phyloP scores from a whole-genome alignment of 2,888 invertebrate species.

The Campopleginae sp. region DNA sequence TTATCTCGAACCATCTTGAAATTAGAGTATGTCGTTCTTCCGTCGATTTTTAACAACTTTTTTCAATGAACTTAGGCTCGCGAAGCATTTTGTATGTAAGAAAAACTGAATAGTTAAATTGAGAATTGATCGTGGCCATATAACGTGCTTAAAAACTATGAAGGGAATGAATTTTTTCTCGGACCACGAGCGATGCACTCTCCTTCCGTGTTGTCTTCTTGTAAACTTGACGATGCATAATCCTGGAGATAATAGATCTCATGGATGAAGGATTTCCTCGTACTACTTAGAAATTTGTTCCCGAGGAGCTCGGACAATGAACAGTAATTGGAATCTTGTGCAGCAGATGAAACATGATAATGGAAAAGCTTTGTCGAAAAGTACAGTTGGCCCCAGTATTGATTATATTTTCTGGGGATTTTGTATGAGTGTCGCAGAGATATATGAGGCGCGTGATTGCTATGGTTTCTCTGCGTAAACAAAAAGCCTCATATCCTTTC shows the following conservation, averaged over 20 bases:
- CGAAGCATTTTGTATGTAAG: too few species aligned
- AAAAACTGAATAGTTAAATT: too few species aligned
- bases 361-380: not conserved
- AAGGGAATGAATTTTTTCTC: too few species aligned
- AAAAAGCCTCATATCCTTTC: conserved; percentile 34
- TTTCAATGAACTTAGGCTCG: too few species aligned
- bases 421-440: not conserved
- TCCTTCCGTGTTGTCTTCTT: too few species aligned
- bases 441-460: conserved; percentile 3
- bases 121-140: too few species aligned
- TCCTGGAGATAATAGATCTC: not conserved
- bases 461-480: conserved; percentile 5
- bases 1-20: too few species aligned
- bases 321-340: conserved; percentile 56
- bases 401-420: not conserved
- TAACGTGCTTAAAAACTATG: too few species aligned
- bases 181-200: too few species aligned
- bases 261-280: not conserved
- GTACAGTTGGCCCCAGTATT: not conserved
- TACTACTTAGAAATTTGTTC: not conserved
- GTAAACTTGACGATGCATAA: not conserved
- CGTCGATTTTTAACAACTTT: too few species aligned
- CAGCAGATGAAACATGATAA: conserved; percentile 2
- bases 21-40: too few species aligned
- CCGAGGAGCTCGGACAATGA: not conserved